phyloP scores from a whole-genome alignment of 2,888 invertebrate species.

The Meta bourneti region DNA sequence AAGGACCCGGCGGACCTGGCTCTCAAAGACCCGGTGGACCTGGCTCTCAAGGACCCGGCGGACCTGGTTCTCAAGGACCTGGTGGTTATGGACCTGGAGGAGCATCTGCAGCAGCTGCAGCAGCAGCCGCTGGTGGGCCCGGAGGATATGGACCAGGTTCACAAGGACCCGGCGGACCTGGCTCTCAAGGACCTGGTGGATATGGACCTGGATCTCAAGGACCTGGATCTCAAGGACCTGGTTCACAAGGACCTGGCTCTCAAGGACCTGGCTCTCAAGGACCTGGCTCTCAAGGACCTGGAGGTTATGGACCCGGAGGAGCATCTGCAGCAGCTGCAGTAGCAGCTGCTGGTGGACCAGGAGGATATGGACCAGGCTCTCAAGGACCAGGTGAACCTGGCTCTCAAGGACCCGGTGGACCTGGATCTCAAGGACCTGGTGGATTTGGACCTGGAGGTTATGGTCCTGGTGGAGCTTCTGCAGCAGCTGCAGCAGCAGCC shows the following conservation, averaged over 20 bases:
- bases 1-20: background rate
- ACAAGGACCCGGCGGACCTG: too few species aligned
- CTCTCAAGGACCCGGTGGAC: background rate
- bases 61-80: background rate
- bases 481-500: background rate
- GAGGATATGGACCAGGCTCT: background rate
- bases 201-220: background rate
- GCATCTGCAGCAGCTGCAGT: conserved; percentile 1
- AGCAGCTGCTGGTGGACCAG: background rate
- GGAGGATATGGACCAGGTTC: background rate
- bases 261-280: conserved; percentile 9
- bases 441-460: background rate
- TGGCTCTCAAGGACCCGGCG: background rate
- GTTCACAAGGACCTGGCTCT: background rate
- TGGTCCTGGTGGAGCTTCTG: background rate
- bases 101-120: too few species aligned
- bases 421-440: background rate
- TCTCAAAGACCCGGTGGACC: background rate
- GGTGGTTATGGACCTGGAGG: background rate
- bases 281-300: background rate
- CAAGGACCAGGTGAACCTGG: conserved; percentile 2
- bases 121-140: too few species aligned
- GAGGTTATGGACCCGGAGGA: background rate
- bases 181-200: too few species aligned
- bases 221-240: too few species aligned